Evolutionary conservation across 2,113 vertebrate species (phyloP).

Genomic region (Acanthochromis polyacanthus): DNA sequence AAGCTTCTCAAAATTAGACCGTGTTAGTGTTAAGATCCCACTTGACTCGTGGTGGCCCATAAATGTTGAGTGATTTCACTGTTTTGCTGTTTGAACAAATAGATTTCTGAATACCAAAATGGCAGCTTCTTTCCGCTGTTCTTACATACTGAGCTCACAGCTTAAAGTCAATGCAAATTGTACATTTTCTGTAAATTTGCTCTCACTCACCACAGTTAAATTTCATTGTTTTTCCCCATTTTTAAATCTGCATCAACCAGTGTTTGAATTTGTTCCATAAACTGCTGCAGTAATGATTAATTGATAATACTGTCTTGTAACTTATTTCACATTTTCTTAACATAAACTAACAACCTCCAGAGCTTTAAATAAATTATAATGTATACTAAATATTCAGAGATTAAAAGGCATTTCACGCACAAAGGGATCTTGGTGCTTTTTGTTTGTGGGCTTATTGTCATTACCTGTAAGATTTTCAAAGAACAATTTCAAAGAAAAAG

Average conservation of each 20-base stretch:
- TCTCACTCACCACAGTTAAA: too few relatives aligned
- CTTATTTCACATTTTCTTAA: slow-evolving; percentile 7
- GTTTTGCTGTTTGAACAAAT: background rate
- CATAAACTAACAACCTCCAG: slow-evolving; percentile 9
- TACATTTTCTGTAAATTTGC: too few relatives aligned
- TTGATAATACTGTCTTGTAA: background rate
- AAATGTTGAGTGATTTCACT: slow-evolving; percentile 1
- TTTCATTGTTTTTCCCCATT: background rate
- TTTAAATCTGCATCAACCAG: slow-evolving; percentile 1
- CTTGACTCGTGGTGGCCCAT: background rate
- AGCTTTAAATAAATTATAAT: slow-evolving; percentile 18
- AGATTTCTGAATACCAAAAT: slow-evolving; percentile 6
- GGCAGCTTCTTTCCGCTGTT: too few relatives aligned
- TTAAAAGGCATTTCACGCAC: slow-evolving; percentile 20
- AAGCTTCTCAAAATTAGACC: background rate
- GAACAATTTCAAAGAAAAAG: background rate
- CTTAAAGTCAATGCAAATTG: too few relatives aligned
- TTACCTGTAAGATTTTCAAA: background rate
- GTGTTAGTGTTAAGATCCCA: slow-evolving; percentile 9
- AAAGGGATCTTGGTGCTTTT: slow-evolving; percentile 2
- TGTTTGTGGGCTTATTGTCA: background rate
- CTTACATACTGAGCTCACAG: too few relatives aligned
- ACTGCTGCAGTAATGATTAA: slow-evolving; percentile 18
- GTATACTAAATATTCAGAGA: slow-evolving; percentile 9
- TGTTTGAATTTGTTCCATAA: slow-evolving; percentile 2